Evolutionary conservation across 2,888 invertebrate species (phyloP), one percentile per base, ranked within the genome.

Genomic region (Allacma fusca): DNA sequence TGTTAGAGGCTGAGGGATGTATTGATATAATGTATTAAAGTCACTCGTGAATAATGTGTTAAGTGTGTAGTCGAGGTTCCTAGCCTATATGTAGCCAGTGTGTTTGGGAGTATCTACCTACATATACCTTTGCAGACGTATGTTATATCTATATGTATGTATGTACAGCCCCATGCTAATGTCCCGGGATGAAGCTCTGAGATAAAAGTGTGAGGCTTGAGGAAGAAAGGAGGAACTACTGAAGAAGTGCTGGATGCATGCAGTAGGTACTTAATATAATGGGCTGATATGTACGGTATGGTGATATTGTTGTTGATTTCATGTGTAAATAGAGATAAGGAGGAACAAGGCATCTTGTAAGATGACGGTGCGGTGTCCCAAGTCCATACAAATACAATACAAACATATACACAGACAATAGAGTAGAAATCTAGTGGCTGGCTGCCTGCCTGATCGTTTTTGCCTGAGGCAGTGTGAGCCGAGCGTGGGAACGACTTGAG

Each of bases 401-500:
- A 62, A 21, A 62, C 26, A 62, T 62, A 24, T 21, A 62, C 62
- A 62, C 4, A 62, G 24, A 62, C 62, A 62, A 62, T 62, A 62
- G 62, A 62, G 26, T 62, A 62, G 62, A 62, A 62, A 62, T 62
- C 23, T 62, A 62, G 24, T 62, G 62, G 62, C 62, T 62, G 62
- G 62, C 62, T 62, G 62, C 62, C 62, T 29, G 68, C 29, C 28
- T 40, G 40, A 40, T 40, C 40, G 40, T 28, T 28, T 76, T 78
- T 80, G 79, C 79, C 80, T 79, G 75, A 79, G 80, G 81, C 80
- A 76, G 77, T 77, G 75, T 75, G 79, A 78, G 74, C 78, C 76
- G 79, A 81, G 80, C 82, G 81, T 82, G 82, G 80, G 82, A 82
- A 82, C 78, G 79, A 69, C 78, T 79, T 80, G 73, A 76, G 78